These are phyloP conservation scores for Perizoma flavofasciatum DNA, from an alignment of 2,888 invertebrate species.

Conservation along the genomic window DNA sequence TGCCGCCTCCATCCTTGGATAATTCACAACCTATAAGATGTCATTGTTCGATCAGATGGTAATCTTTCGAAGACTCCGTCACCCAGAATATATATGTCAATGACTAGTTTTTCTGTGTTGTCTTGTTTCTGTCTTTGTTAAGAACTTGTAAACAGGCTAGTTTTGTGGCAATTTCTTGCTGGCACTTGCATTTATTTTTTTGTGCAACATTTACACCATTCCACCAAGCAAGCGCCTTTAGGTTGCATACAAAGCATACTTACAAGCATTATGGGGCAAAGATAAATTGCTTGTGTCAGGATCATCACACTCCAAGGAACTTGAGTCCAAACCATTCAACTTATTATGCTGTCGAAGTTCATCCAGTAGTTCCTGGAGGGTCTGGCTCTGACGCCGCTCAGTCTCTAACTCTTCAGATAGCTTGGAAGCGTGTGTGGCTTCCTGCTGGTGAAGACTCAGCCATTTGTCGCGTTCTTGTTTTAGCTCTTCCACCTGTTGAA, in stretches of 20 bases:
- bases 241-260: constrained; percentile 35
- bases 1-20: too few species aligned
- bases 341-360: constrained; percentile 67
- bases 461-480: constrained; percentile 71
- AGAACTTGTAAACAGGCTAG: too few species aligned
- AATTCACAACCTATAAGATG: too few species aligned
- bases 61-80: too few species aligned
- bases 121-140: too few species aligned
- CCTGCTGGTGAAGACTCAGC: constrained; percentile 58
- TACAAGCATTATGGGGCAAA: constrained; percentile 64
- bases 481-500: constrained; percentile 73
- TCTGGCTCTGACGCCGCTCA: constrained; percentile 54
- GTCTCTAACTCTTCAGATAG: constrained; percentile 62
- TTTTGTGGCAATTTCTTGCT: too few species aligned
- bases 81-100: too few species aligned
- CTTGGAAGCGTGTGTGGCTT: constrained; percentile 50
- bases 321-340: constrained; percentile 62
- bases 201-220: too few species aligned
- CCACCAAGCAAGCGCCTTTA: too few species aligned
- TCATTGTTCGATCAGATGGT: too few species aligned
- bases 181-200: too few species aligned
- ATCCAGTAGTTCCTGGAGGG: constrained; percentile 60
- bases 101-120: too few species aligned
- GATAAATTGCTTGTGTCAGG: constrained; percentile 64
- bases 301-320: constrained; percentile 73